Evolutionary conservation across 2,888 invertebrate species (phyloP).

Genomic region (Brenthis ino): DNA sequence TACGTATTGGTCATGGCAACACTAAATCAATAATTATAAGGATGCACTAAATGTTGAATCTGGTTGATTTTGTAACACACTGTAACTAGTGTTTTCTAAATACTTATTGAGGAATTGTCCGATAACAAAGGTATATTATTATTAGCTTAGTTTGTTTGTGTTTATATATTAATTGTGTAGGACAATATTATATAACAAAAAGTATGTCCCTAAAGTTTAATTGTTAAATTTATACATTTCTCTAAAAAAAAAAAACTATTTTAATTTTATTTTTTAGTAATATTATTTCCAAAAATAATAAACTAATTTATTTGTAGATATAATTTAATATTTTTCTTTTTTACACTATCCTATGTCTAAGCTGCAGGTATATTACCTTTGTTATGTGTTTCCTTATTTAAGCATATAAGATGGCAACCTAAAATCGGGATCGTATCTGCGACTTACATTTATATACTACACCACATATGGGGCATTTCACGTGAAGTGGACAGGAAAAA

Average conservation of each 20-base stretch:
- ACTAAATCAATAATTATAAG: slow-evolving; percentile 16
- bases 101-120: neutral
- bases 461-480: no score
- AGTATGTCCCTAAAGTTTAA: no score
- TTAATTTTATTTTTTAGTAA: no score
- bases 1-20: neutral
- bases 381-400: slow-evolving; percentile 8
- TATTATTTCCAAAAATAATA: no score
- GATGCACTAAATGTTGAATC: slow-evolving; percentile 9
- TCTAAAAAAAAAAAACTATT: no score
- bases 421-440: neutral
- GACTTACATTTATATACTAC: slow-evolving; percentile 1
- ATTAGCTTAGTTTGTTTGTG: neutral
- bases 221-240: no score
- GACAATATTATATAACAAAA: no score
- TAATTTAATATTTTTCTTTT: no score
- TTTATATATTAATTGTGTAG: neutral
- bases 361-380: slow-evolving; percentile 6
- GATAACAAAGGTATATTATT: neutral
- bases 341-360: neutral
- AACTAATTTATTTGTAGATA: no score
- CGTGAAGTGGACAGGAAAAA: no score
- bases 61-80: neutral
- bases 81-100: neutral
- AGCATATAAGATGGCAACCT: slow-evolving; percentile 8